Percentiles rank a stretch among this genome's conserved stretches.
Conservation (phyloP, 2,113 vertebrate species). For the Oncorhynchus keta region DNA sequence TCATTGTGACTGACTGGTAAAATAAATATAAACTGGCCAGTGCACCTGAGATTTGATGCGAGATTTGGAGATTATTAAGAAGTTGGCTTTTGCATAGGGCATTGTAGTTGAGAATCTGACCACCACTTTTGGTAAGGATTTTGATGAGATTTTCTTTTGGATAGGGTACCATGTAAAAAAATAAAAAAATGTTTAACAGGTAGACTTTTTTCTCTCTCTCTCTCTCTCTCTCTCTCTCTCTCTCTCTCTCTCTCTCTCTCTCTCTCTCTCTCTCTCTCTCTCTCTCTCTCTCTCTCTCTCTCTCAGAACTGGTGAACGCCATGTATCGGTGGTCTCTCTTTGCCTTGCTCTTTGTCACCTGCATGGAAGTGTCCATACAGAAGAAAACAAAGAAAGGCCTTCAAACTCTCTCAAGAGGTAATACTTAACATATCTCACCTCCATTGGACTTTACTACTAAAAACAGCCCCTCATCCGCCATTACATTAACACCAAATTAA, state of each 20-base stretch:
- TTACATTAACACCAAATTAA: too few species aligned
- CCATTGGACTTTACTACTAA: too few species aligned
- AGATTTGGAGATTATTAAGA: too few species aligned
- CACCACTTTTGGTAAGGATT: neutral
- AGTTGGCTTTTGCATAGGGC: neutral
- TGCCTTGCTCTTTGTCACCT: conserved; percentile 42
- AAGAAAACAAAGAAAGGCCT: conserved; percentile 30
- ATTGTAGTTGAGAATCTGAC: neutral
- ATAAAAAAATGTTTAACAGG: neutral
- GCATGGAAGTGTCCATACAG: conserved; percentile 31
- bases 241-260: neutral
- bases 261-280: too few species aligned
- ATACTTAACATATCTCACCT: neutral
- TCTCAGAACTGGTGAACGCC: conserved; percentile 15
- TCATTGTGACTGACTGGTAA: too few species aligned
- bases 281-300: conserved; percentile 1
- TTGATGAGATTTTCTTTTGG: neutral
- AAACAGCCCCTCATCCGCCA: too few species aligned
- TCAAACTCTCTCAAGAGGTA: conserved; percentile 58
- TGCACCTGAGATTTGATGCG: too few species aligned
- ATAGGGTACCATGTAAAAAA: neutral
- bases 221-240: conserved; percentile 6
- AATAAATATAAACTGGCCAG: too few species aligned
- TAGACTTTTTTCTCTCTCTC: neutral
- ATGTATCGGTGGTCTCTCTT: conserved; percentile 56